These are phyloP conservation scores for Rhipidura dahli DNA, from an alignment of 2,113 vertebrate species.

Conservation along the genomic window DNA sequence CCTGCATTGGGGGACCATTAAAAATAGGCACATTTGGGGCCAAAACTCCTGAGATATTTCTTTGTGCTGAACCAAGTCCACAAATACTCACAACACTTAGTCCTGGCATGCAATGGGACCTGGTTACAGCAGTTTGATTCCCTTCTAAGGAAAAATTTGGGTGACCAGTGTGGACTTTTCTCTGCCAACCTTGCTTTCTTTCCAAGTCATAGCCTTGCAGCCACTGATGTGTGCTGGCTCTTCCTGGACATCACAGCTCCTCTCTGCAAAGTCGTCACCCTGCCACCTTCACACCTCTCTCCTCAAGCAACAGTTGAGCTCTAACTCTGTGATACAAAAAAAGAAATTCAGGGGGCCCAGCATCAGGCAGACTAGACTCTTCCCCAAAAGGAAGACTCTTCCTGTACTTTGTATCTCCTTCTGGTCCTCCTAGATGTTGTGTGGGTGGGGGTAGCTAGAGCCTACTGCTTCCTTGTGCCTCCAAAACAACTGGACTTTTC, in stretches of 20 bases:
- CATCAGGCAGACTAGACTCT: neutral
- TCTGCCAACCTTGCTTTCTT: neutral
- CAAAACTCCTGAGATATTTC: neutral
- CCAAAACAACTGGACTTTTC: neutral
- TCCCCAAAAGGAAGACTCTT: neutral
- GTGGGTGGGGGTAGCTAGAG: neutral
- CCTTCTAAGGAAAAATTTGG: neutral
- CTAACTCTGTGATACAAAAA: neutral
- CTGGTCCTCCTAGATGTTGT: neutral
- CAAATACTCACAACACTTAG: neutral
- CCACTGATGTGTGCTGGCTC: fast-evolving
- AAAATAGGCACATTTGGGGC: neutral
- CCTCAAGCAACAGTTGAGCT: neutral
- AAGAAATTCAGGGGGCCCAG: neutral
- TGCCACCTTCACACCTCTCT: neutral
- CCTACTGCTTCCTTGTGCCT: neutral
- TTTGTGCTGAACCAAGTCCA: neutral
- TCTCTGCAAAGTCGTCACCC: neutral
- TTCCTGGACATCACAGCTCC: neutral
- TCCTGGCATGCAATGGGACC: neutral
- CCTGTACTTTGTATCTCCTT: neutral
- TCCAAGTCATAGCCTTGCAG: neutral
- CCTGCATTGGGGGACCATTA: neutral
- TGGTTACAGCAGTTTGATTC: neutral
- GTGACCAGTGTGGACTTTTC: neutral